Conservation (phyloP, 2,113 vertebrate species). For the Morone chrysops region DNA sequence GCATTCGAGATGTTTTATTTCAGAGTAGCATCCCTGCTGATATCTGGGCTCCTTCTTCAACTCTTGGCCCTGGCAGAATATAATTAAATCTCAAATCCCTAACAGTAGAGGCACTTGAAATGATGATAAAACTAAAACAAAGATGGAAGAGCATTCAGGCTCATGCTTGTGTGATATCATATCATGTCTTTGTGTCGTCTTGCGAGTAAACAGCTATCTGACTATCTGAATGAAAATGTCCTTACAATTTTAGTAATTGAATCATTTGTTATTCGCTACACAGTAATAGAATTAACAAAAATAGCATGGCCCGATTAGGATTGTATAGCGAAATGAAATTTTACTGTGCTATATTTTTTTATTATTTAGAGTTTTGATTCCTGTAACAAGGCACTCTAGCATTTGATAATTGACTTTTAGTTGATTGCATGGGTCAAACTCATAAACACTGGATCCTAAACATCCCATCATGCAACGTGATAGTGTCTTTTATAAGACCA, state of each 20-base stretch:
- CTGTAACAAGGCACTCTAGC: background rate
- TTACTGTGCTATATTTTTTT: background rate
- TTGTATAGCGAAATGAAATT: background rate
- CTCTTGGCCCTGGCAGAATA: background rate
- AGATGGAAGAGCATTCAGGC: background rate
- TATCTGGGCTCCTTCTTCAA: background rate
- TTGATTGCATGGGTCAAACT: background rate
- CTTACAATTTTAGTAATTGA: background rate
- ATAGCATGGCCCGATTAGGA: background rate
- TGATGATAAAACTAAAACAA: background rate
- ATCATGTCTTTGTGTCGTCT: background rate
- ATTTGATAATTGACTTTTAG: background rate
- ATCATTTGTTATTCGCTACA: background rate
- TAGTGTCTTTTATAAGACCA: background rate
- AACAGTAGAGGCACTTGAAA: background rate
- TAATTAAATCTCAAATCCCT: background rate
- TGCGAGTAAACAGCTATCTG: background rate
- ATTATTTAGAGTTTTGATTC: background rate
- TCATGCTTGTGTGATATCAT: background rate
- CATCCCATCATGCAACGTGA: background rate
- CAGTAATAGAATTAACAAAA: background rate
- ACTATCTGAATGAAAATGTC: background rate
- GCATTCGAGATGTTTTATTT: background rate
- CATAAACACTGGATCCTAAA: background rate
- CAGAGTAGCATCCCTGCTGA: background rate